phyloP scores from a whole-genome alignment of 1,140 invertebrate genomes.

The Ectropis grisescens region DNA sequence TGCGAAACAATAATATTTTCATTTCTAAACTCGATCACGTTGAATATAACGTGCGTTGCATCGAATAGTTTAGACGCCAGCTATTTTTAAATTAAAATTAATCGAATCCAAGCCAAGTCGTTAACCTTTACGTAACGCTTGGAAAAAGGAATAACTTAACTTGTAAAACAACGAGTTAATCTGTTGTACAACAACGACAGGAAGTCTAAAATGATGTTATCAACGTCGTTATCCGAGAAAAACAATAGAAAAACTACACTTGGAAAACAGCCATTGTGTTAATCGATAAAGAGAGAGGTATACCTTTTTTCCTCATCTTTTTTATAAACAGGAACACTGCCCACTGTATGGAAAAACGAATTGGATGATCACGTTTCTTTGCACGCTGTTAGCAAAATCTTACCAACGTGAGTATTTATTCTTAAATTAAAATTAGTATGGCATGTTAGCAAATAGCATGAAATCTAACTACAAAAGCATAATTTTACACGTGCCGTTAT shows the following conservation, averaged over 20 bases:
- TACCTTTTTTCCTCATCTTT: no score
- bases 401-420: no score
- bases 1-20: no score
- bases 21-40: no score
- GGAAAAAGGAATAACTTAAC: no score
- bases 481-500: no score
- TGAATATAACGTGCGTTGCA: conserved; percentile 22
- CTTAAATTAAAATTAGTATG: no score
- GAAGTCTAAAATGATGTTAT: conserved; percentile 37
- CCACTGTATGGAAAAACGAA: conserved; percentile 27
- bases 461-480: no score
- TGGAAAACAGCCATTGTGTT: no score
- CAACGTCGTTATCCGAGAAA: conserved; percentile 25
- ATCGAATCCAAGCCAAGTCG: conserved; percentile 21
- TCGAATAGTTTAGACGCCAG: conserved; percentile 9
- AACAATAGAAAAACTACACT: conserved; percentile 53
- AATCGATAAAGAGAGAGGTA: no score
- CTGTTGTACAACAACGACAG: conserved; percentile 27
- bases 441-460: no score
- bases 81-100: conserved; percentile 6
- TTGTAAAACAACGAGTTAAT: no score
- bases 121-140: conserved; percentile 30
- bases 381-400: conserved; percentile 30
- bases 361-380: conserved; percentile 35
- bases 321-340: conserved; percentile 6